Conservation (phyloP, 2,113 vertebrate species). For the Nesogale talazaci region DNA sequence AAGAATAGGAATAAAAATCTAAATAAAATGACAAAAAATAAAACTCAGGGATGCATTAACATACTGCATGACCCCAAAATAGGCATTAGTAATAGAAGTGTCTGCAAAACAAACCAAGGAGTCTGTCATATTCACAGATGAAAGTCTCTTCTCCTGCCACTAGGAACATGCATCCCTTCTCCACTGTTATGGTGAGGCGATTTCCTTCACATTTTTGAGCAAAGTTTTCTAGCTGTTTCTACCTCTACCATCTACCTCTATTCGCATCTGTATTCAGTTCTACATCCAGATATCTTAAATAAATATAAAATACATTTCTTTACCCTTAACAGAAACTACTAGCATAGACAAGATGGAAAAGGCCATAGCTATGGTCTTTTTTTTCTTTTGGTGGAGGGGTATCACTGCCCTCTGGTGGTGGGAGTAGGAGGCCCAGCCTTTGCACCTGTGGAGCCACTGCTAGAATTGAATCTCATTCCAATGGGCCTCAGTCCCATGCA, state of each 20-base stretch:
- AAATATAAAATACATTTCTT: not conserved
- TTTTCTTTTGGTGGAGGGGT: too few species aligned
- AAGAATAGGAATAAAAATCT: not conserved
- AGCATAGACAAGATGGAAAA: not conserved
- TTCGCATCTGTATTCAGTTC: not conserved
- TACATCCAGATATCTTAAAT: not conserved
- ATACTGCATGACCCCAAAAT: not conserved
- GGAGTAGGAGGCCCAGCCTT: too few species aligned
- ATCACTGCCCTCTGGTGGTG: too few species aligned
- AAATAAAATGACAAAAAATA: not conserved
- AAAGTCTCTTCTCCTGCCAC: too few species aligned
- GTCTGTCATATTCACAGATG: too few species aligned
- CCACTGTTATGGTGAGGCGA: not conserved
- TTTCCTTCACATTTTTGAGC: not conserved
- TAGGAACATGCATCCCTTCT: too few species aligned
- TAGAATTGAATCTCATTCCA: too few species aligned
- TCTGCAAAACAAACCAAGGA: not conserved
- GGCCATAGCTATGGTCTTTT: not conserved
- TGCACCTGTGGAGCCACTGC: too few species aligned
- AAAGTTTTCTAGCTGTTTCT: not conserved
- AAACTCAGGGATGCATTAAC: not conserved
- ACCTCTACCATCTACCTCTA: not conserved
- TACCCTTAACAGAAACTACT: not conserved
- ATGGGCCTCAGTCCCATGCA: too few species aligned
- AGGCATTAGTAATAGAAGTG: not conserved